These are phyloP conservation scores for Muntiacus muntjak DNA, from an alignment of 2,113 vertebrate genomes.

Conservation along the genomic window DNA sequence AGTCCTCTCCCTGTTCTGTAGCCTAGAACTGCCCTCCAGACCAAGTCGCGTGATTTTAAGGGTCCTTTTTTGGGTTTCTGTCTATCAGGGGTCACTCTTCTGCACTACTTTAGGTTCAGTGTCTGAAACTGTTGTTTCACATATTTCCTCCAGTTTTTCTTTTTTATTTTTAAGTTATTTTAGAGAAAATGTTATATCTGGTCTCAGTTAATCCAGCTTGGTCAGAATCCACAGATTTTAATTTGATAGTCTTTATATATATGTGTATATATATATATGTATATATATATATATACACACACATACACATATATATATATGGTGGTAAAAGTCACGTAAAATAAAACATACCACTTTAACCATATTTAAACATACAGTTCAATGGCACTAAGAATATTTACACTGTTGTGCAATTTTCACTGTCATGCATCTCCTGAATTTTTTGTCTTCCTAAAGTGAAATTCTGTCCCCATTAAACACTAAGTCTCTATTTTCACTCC, in stretches of 20 bases:
- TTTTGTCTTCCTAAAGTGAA: neutral
- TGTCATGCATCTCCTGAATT: neutral
- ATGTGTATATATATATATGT: no score
- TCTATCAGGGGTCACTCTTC: neutral
- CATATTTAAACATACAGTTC: neutral
- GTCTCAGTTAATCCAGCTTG: neutral
- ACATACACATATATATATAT: neutral
- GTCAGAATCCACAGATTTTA: neutral
- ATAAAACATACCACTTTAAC: neutral
- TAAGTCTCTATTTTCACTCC: neutral
- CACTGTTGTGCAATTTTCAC: neutral
- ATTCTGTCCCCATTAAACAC: neutral
- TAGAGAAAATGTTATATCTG: neutral
- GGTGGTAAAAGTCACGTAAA: neutral
- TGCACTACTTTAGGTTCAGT: neutral
- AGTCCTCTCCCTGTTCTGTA: accelerated
- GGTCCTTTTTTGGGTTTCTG: neutral
- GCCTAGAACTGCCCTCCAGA: neutral
- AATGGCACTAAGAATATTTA: neutral
- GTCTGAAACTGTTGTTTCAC: neutral
- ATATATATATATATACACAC: no score
- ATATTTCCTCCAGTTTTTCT: neutral
- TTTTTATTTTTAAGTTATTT: neutral
- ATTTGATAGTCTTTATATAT: neutral
- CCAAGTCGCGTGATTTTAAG: neutral